Evolutionary conservation across 2,113 vertebrate species (phyloP), one percentile per base, ranked within the genome.

Genomic region (Promerops cafer): DNA sequence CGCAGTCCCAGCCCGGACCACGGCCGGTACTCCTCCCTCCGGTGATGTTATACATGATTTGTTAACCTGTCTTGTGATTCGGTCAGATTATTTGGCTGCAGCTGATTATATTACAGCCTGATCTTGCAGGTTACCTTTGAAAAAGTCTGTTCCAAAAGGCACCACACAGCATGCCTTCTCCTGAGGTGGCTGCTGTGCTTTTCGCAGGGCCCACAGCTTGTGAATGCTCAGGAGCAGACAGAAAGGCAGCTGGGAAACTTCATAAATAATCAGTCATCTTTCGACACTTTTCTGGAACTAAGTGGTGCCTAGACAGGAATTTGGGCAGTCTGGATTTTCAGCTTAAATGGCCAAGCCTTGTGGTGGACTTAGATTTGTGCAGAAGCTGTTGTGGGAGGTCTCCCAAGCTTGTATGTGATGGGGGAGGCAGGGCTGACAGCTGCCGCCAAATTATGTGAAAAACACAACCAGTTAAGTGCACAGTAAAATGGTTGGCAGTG

Each of bases 131-230:
- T 16, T 28, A 19, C 13, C 35, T 86, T 60, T 40, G 42, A 33
- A 63, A 63, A 71, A 57, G 35, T 7, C 39, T 6, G 3, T 52
- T 76, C 49, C 40, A 39, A 37, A 31, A 56, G 40, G 64, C 64
- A 28, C 18, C 5, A 0, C 11, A 1, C 1, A 0, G 15, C 16
- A 0, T 23, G 39, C 11, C 13, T 44, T 61, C n/a, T 54, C 27
- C 14, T 12, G 21, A 27, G 42, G 44, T 13, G 6, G 18, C 60
- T 40, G 50, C 78, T 6, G 1, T 16, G 24, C 86, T 1, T 4
- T 54, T 69, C 16, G 3, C 52, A 31, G 33, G 54, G 28, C 49
- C 30, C 52, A 9, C 65, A 35, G 30, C 56, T 60, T 44, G 31
- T 28, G 44, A 23, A 37, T n/a, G 53, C 40, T 49, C 2, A 0